phyloP scores from a whole-genome alignment of 1,140 invertebrate genomes.

The Hycleus phaleratus region DNA sequence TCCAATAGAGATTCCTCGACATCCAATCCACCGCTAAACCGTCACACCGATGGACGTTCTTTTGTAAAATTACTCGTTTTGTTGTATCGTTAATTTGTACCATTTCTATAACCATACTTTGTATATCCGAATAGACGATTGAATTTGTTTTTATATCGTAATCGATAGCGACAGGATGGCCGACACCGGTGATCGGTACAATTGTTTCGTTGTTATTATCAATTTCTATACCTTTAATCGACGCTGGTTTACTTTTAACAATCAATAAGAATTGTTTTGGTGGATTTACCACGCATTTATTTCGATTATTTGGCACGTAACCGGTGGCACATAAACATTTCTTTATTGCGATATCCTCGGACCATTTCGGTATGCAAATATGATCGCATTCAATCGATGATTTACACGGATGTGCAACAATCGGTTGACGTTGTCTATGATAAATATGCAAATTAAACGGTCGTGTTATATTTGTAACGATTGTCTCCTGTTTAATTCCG shows the following conservation, averaged over 20 bases:
- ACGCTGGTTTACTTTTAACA: constrained; percentile 52
- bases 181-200: constrained; percentile 49
- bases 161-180: constrained; percentile 57
- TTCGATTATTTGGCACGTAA: constrained; percentile 49
- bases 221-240: constrained; percentile 52
- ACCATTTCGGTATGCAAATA: constrained; percentile 59
- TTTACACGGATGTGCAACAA: constrained; percentile 64
- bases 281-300: constrained; percentile 29
- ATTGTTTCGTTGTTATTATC: constrained; percentile 48
- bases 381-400: constrained; percentile 64
- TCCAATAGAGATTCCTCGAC: constrained; percentile 75
- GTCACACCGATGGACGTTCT: constrained; percentile 57
- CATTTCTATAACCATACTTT: constrained; percentile 38
- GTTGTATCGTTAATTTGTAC: constrained; percentile 25
- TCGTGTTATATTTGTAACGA: constrained; percentile 45
- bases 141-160: constrained; percentile 55
- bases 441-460: constrained; percentile 61
- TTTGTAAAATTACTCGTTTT: constrained; percentile 19
- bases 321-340: constrained; percentile 65
- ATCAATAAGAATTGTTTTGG: constrained; percentile 53
- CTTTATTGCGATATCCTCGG: constrained; percentile 44
- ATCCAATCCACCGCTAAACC: constrained; percentile 74
- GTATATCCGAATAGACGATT: constrained; percentile 63
- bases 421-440: constrained; percentile 66
- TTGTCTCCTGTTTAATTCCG: constrained; percentile 40